Base-by-base conservation (phyloP, 2,888 invertebrate genomes). In the Diplazon laetatorius region DNA sequence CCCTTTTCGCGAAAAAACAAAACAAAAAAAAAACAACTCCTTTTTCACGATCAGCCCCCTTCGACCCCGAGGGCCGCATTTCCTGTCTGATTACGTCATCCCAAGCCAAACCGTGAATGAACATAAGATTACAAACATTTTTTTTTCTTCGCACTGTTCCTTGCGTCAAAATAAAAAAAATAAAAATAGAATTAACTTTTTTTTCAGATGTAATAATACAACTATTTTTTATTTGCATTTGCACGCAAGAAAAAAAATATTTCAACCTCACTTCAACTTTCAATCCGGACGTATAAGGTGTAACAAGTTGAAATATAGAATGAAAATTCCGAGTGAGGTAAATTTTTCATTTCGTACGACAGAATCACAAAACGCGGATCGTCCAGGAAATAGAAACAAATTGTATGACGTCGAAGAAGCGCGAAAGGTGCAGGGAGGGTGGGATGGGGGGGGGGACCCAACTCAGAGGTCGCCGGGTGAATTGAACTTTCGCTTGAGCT, bases 1-100 rank as follows among this genome's bases (percentile, higher is more conserved):
- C 46, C 20, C 37, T 22, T 46, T 57, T 48, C 30, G 30, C 30
- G 57, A 18, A 69, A 66, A 75, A 63, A 48, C n/a, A n/a, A n/a
- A n/a, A n/a, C n/a, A 57, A 44, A 66, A 63, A 74, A 66, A 44
- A 48, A 14, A 59, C 22, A 37, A 14, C 30, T 16, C 25, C 50
- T 5, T 6, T 2, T 30, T 6, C 2, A 30, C 2, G 30, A 2
- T 30, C 2, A 30, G 30, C 6, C 30, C 30, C 30, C 4, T 30
- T 39, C 20, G n/a, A n/a, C 35, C 55, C 2, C 4, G 8, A 10
- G 20, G 20, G 1, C 46, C 18, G 10, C 20, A 18, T 20, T 10
- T 9, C 10, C 48, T 10, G 18, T 48, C 30, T 52, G n/a, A 25
- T 25, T 22, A 30, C 30, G 18, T n/a, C n/a, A n/a, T n/a, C n/a